phyloP scores from a whole-genome alignment of 92 coral and sea anemone species.

The Palythoa caribaeorum region DNA sequence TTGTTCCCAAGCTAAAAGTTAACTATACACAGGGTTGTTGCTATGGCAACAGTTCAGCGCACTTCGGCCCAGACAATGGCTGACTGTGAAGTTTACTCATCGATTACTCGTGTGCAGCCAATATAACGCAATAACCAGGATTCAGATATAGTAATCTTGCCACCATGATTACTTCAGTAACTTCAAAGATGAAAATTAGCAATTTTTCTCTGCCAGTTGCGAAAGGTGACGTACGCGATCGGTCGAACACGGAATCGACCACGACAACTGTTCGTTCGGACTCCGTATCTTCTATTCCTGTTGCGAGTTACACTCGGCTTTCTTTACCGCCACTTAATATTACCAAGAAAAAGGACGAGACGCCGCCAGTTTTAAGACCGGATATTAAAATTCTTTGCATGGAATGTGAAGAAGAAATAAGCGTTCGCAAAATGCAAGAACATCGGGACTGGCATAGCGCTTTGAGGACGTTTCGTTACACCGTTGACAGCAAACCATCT shows the following conservation, averaged over 20 bases:
- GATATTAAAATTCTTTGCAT: slow-evolving; percentile 80
- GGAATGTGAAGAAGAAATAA: slow-evolving; percentile 93
- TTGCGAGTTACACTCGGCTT: slow-evolving; percentile 18
- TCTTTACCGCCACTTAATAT: slow-evolving; percentile 27
- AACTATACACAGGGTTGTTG: slow-evolving; percentile 19
- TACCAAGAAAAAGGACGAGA: slow-evolving; percentile 37
- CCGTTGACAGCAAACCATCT: slow-evolving; percentile 75
- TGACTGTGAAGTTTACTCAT: neutral
- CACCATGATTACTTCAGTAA: slow-evolving; percentile 24
- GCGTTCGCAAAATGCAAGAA: slow-evolving; percentile 72
- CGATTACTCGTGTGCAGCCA: slow-evolving; percentile 6
- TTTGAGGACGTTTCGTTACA: slow-evolving; percentile 73
- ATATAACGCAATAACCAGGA: neutral
- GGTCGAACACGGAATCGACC: slow-evolving; percentile 43
- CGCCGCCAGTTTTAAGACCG: slow-evolving; percentile 45
- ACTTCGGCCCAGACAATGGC: slow-evolving; percentile 14
- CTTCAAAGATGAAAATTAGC: slow-evolving; percentile 29
- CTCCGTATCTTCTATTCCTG: slow-evolving; percentile 22
- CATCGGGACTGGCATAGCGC: slow-evolving; percentile 93
- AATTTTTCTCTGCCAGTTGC: slow-evolving; percentile 16
- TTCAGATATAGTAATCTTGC: neutral
- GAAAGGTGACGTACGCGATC: slow-evolving; percentile 21
- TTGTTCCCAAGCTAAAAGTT: neutral
- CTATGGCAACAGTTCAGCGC: slow-evolving; percentile 12
- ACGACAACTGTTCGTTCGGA: slow-evolving; percentile 37